phyloP scores from a whole-genome alignment of 2,888 invertebrate species.

The Tiphia femorata region DNA sequence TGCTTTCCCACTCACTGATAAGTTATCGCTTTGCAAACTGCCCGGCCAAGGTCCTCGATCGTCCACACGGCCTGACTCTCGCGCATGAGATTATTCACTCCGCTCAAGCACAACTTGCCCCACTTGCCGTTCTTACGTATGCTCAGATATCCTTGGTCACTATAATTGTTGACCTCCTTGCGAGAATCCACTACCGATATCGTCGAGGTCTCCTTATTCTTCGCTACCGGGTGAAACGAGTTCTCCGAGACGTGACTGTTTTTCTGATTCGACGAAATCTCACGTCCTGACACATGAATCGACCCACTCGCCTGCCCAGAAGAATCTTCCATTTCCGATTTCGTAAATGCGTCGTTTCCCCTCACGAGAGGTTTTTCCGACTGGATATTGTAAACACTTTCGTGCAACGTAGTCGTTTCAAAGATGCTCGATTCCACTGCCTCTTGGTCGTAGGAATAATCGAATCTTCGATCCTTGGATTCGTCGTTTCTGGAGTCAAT shows the following conservation, averaged over 20 bases:
- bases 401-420: conserved; percentile 47
- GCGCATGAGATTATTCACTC: conserved; percentile 74
- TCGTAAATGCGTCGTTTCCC: background rate
- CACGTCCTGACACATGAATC: conserved; percentile 37
- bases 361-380: background rate
- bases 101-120: conserved; percentile 83
- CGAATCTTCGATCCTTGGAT: conserved; percentile 12
- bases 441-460: conserved; percentile 43
- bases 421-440: conserved; percentile 49
- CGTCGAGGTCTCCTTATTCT: conserved; percentile 27
- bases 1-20: conserved; percentile 75
- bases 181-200: conserved; percentile 25
- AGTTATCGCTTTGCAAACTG: conserved; percentile 83
- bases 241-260: conserved; percentile 12
- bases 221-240: conserved; percentile 38
- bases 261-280: conserved; percentile 48
- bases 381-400: background rate
- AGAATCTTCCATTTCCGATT: too few species aligned
- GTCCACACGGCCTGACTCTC: conserved; percentile 75
- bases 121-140: conserved; percentile 81
- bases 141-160: conserved; percentile 76
- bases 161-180: conserved; percentile 60
- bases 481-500: background rate
- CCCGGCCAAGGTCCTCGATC: conserved; percentile 79
- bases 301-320: background rate